phyloP scores from a whole-genome alignment of 2,113 vertebrate species.

The Aldabrachelys gigantea region DNA sequence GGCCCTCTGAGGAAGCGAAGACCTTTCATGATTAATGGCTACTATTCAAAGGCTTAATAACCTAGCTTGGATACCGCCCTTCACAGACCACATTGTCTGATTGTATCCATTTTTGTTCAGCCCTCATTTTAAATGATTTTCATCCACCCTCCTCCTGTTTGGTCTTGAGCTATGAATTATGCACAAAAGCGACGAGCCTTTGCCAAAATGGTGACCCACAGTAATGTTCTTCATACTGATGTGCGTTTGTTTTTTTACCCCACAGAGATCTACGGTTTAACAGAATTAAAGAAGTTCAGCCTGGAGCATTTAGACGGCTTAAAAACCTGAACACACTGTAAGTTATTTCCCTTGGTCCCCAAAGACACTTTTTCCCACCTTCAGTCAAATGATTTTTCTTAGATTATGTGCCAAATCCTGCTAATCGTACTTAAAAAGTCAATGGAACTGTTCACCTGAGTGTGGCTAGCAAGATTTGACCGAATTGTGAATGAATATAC shows the following conservation, averaged over 20 bases:
- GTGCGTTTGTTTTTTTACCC: not conserved
- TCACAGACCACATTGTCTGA: rapidly evolving
- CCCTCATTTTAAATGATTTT: not conserved
- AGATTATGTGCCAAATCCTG: not conserved
- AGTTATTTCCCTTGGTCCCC: slow-evolving; percentile 72
- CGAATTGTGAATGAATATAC: not conserved
- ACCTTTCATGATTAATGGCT: not conserved
- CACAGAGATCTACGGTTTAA: slow-evolving; percentile 97
- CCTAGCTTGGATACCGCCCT: not conserved
- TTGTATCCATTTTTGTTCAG: not conserved
- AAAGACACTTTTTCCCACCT: not conserved
- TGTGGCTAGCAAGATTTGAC: not conserved
- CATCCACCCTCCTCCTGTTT: not conserved
- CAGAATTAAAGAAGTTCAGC: slow-evolving; percentile 95
- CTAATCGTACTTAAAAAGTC: not conserved
- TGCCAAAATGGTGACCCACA: not conserved
- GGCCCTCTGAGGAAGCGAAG: not conserved
- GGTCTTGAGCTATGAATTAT: not conserved
- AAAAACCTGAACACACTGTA: slow-evolving; percentile 97
- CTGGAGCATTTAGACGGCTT: slow-evolving; percentile 89
- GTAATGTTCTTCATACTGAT: not conserved
- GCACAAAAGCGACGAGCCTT: not conserved
- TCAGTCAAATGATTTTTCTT: not conserved
- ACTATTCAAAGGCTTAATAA: not conserved
- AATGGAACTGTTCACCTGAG: not conserved